phyloP scores from a whole-genome alignment of 2,113 vertebrate genomes.

The Genyomyrus donnyi region DNA sequence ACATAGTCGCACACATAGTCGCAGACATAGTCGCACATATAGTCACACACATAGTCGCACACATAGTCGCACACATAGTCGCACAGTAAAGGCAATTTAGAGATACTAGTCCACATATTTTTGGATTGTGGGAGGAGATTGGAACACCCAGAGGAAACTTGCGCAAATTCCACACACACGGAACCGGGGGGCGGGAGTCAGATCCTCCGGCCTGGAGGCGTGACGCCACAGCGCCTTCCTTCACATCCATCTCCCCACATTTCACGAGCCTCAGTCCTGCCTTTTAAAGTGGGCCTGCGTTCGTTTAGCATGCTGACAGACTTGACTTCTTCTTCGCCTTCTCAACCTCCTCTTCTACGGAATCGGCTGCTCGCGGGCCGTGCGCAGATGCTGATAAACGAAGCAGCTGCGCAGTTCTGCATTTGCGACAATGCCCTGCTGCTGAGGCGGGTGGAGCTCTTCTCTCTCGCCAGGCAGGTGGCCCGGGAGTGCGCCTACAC shows the following conservation, averaged over 20 bases:
- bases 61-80: neutral
- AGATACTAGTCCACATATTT: neutral
- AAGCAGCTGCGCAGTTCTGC: constrained; percentile 93
- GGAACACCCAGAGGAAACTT: neutral
- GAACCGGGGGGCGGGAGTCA: neutral
- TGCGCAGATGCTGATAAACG: constrained; percentile 86
- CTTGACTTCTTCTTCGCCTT: neutral
- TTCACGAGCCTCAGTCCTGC: neutral
- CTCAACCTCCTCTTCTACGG: neutral
- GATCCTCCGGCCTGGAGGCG: neutral
- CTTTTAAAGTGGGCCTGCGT: neutral
- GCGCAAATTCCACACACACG: neutral
- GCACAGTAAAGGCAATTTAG: neutral
- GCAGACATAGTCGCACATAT: too few relatives aligned
- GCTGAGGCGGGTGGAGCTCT: constrained; percentile 86
- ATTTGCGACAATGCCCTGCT: constrained; percentile 86
- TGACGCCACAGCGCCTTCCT: neutral
- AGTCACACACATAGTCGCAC: too few relatives aligned
- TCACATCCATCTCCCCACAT: neutral
- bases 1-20: too few relatives aligned
- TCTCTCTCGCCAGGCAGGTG: constrained; percentile 86
- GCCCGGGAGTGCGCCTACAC: constrained; percentile 91
- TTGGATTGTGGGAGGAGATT: neutral
- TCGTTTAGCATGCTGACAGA: neutral
- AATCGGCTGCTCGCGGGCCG: constrained; percentile 24